Base-by-base conservation (phyloP, 2,888 invertebrate species). In the Siphonodentalium dalli region DNA sequence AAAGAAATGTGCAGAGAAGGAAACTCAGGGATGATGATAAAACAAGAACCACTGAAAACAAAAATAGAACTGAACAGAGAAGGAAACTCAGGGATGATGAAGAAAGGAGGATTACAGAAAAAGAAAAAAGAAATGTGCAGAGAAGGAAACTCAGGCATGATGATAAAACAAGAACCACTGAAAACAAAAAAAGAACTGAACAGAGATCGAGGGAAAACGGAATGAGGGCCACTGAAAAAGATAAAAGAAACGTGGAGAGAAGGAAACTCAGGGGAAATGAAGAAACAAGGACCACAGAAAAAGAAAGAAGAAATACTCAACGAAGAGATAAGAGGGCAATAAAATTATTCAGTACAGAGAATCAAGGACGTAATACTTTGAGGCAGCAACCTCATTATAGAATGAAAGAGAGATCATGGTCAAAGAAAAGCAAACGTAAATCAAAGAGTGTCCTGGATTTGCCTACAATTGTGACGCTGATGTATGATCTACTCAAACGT, bases 401-500 rank as follows among this genome's bases (percentile, higher is more conserved):
- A 18, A 44, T 23, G 31, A 33, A 31, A 26, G 26, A 21, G 26
- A 44, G 44, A 18, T 20, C 29, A 29, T 11, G 23, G 13, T 5
- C 13, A 13, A 47, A 18, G 31, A 8, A 3, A 15, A 23, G n/a
- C 24, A 15, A 47, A 38, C 18, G 21, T 21, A 39, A 27, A 24
- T 29, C 26, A 20, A 31, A 38, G 4, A 47, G 28, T 28, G 28
- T 2, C 27, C 9, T n/a, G n/a, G n/a, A n/a, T n/a, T n/a, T n/a
- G n/a, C n/a, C n/a, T n/a, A n/a, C 4, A 2, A 40, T 35, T 20
- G 27, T 45, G 21, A 8, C 44, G 2, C 3, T 44, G 11, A 35
- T 45, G 8, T 28, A 38, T 24, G 45, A 50, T 31, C 28, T 50
- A 24, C 40, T 39, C n/a, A 39, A 45, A 23, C 34, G 38, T 42